Evolutionary conservation across 2,888 invertebrate species (phyloP), one percentile per base, ranked within the genome.

Genomic region (Hybos culiciformis): DNA sequence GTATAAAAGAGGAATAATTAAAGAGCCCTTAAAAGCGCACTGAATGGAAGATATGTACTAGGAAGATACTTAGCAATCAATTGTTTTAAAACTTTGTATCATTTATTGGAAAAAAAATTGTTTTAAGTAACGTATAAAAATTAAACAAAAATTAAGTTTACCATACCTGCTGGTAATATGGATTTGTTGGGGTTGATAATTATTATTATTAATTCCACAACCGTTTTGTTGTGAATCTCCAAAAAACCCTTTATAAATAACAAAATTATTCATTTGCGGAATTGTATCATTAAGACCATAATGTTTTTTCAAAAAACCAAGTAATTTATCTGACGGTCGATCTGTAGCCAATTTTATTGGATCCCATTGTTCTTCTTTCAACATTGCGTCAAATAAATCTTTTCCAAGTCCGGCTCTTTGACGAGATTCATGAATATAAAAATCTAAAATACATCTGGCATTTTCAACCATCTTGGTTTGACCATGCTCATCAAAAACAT

Each of bases 371-470:
- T 81, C 78, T 50, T 80, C 80, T 77, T 83, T 64, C 47, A 74
- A 67, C 92, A 96, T 92, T 56, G 78, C 72, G 52, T 94, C 86
- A 66, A 88, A 94, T 12, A 97, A 70, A 46, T 71, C 66, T 56
- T 79, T 83, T 4, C 96, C 96, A 59, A 80, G 74, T 3, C 96
- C 96, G 60, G 75, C 75, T 43, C 94, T 77, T 67, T 94, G 94
- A 37, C 78, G 74, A 3, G 82, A 77, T 60, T 82, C 82, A 56
- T 86, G 77, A 19, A 97, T 77, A 66, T 84, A 97, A 70, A 97
- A 96, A 66, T 97, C 96, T 39, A 97, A 73, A 44, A 96, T 77
- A 63, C 93, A 94, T 12, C 87, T 71, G 0, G 92, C 83, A n/a
- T n/a, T n/a, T 50, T 82, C 76, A 45, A 85, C 72, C 62, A 91